Percentiles rank a stretch among this genome's conserved stretches.
Evolutionary conservation across 2,113 vertebrate genomes (phyloP).

Genomic region (Salvelinus namaycush): DNA sequence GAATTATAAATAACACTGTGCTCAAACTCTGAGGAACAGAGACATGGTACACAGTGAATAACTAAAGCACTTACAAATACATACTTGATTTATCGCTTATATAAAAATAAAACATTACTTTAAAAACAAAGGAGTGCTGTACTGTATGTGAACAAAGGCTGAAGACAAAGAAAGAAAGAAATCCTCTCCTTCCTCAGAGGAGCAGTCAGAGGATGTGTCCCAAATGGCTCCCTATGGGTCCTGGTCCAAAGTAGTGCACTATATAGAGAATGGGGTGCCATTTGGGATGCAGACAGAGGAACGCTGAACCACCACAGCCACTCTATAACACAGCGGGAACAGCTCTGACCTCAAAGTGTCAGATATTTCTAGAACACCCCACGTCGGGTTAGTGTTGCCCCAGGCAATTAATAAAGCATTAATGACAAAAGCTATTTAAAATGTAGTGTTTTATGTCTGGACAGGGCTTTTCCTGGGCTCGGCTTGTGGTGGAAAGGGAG

Average conservation of each 20-base stretch:
- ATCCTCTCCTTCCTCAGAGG: slow-evolving; percentile 52
- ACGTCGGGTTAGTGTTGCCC: slow-evolving; percentile 83
- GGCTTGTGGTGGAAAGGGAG: slow-evolving; percentile 79
- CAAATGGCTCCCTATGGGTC: not conserved
- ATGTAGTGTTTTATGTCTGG: slow-evolving; percentile 87
- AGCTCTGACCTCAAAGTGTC: slow-evolving; percentile 98
- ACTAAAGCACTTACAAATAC: slow-evolving; percentile 24
- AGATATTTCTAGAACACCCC: slow-evolving; percentile 88
- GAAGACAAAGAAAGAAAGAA: slow-evolving; percentile 42
- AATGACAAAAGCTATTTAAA: slow-evolving; percentile 98
- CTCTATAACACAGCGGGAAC: slow-evolving; percentile 86
- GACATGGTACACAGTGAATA: slow-evolving; percentile 9
- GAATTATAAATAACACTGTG: slow-evolving; percentile 56
- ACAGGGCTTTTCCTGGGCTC: slow-evolving; percentile 82
- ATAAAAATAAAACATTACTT: slow-evolving; percentile 39
- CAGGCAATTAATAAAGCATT: slow-evolving; percentile 99
- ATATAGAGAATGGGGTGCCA: too few species aligned
- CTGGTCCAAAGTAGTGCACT: too few species aligned
- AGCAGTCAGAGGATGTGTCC: slow-evolving; percentile 4
- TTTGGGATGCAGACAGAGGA: slow-evolving; percentile 33
- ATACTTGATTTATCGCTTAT: slow-evolving; percentile 37
- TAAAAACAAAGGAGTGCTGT: slow-evolving; percentile 23
- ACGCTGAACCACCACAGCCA: slow-evolving; percentile 80
- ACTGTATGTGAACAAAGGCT: slow-evolving; percentile 57
- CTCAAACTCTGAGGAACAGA: slow-evolving; percentile 37